phyloP scores from a whole-genome alignment of 1,140 invertebrate genomes.

The Cryptotermes secundus region DNA sequence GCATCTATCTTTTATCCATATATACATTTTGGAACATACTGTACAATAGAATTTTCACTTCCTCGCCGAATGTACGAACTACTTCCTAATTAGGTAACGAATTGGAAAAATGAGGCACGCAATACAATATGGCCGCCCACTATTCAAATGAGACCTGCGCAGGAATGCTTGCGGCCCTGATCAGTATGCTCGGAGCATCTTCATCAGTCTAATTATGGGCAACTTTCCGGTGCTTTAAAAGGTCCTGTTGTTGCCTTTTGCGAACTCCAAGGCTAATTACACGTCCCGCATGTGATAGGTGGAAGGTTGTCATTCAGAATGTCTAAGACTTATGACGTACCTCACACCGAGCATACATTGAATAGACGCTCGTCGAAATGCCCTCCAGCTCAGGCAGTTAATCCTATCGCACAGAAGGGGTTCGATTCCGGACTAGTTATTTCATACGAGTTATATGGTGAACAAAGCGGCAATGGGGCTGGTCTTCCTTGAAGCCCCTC shows the following conservation, averaged over 20 bases:
- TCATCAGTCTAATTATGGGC: slow-evolving; percentile 24
- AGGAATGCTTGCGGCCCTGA: background rate
- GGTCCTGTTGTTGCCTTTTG: background rate
- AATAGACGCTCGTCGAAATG: background rate
- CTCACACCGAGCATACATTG: background rate
- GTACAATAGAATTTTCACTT: background rate
- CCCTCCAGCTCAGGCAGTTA: no score
- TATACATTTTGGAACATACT: background rate
- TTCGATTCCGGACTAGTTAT: no score
- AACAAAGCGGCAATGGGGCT: no score
- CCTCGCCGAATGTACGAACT: background rate
- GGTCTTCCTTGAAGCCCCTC: no score
- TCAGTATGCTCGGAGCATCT: background rate
- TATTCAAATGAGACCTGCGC: background rate
- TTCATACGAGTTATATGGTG: no score
- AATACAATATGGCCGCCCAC: background rate
- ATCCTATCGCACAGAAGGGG: no score
- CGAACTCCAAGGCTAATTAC: background rate
- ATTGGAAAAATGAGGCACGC: background rate
- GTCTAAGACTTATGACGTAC: background rate
- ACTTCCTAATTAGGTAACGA: slow-evolving; percentile 10
- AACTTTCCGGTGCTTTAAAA: background rate
- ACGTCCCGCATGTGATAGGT: background rate
- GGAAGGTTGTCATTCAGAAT: background rate
- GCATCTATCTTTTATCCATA: no score